These are phyloP conservation scores for Kryptolebias ocellatus DNA, from an alignment of 2,797 vertebrate species.

Conservation along the genomic window DNA sequence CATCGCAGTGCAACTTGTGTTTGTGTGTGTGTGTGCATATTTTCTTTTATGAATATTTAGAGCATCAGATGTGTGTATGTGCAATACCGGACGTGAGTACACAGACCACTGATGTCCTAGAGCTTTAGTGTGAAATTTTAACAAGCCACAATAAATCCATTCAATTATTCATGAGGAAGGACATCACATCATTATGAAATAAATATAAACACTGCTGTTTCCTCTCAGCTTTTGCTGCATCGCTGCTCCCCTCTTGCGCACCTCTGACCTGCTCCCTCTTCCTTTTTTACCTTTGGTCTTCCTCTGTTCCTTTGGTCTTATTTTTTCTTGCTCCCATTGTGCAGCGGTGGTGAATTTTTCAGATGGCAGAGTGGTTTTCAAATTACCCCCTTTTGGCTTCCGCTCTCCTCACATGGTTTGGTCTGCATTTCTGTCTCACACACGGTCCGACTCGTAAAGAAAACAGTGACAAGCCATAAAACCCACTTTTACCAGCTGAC, in stretches of 20 bases:
- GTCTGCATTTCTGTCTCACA: conserved; percentile 78
- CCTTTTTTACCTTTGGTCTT: conserved; percentile 37
- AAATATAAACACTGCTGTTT: conserved; percentile 75
- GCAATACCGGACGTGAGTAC: conserved; percentile 56
- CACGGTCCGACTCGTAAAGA: conserved; percentile 76
- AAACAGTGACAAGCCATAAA: conserved; percentile 82
- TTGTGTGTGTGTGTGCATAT: conserved; percentile 6
- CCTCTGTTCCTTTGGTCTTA: conserved; percentile 15
- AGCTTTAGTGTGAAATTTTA: conserved; percentile 80
- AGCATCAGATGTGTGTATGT: conserved; percentile 56
- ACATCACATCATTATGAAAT: conserved; percentile 78
- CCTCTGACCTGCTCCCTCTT: conserved; percentile 23
- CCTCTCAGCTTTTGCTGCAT: conserved; percentile 32
- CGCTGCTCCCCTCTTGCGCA: conserved; percentile 34
- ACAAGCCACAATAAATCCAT: conserved; percentile 67
- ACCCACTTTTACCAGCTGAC: conserved; percentile 80
- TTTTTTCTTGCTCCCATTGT: conserved; percentile 48
- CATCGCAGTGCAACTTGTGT: conserved; percentile 40
- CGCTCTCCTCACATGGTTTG: conserved; percentile 79
- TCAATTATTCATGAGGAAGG: conserved; percentile 79
- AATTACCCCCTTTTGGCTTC: conserved; percentile 83
- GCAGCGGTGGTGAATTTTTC: conserved; percentile 80
- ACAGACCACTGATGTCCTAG: conserved; percentile 69
- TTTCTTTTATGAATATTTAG: conserved; percentile 55
- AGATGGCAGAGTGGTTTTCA: conserved; percentile 82